phyloP scores from a whole-genome alignment of 2,797 vertebrate genomes.

The Scyliorhinus canicula region DNA sequence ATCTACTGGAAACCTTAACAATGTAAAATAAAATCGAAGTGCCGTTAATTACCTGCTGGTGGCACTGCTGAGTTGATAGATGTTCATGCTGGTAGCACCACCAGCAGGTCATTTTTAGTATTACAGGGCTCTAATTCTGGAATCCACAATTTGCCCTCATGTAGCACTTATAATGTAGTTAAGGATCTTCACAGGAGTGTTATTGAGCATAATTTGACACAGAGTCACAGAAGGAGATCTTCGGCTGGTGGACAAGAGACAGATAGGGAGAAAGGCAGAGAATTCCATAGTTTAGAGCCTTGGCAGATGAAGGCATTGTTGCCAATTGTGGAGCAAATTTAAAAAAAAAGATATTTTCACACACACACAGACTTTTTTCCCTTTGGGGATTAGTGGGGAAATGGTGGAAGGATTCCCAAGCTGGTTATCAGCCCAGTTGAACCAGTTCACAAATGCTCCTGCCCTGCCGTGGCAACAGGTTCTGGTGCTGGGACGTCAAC shows the following conservation, averaged over 20 bases:
- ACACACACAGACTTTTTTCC: too few species aligned
- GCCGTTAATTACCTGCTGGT: neutral
- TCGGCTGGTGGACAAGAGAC: neutral
- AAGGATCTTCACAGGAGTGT: neutral
- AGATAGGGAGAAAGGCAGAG: too few species aligned
- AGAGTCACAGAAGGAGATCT: neutral
- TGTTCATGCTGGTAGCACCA: neutral
- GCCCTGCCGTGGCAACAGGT: too few species aligned
- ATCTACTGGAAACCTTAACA: neutral
- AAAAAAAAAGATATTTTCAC: too few species aligned
- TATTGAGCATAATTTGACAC: neutral
- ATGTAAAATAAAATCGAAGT: neutral
- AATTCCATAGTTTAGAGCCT: too few species aligned
- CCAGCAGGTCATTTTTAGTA: neutral
- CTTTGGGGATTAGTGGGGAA: too few species aligned
- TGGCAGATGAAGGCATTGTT: too few species aligned
- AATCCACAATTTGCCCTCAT: neutral
- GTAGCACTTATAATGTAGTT: neutral
- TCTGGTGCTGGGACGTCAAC: too few species aligned
- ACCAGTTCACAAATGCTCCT: too few species aligned
- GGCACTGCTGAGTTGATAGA: neutral
- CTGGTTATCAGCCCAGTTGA: too few species aligned
- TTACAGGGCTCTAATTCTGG: neutral
- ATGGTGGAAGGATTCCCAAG: too few species aligned
- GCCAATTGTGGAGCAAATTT: too few species aligned